Percentiles rank a stretch among this genome's conserved stretches.
These are phyloP conservation scores for Mnemiopsis leidyi DNA, from an alignment of 37 sponge, comb jelly and placozoan species.

Conservation along the genomic window DNA sequence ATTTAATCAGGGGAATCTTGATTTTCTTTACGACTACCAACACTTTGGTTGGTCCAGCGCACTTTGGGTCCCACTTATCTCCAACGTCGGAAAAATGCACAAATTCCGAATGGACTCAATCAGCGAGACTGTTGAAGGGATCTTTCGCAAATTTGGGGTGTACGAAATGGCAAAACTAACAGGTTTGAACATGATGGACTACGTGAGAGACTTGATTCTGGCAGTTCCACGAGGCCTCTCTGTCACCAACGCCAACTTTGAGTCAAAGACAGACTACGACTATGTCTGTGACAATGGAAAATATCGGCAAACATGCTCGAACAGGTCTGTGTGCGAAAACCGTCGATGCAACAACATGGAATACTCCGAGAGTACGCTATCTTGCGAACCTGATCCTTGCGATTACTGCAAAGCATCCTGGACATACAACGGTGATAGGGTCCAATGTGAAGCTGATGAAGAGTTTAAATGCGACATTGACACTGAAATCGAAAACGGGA, in stretches of 20 bases:
- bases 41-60: neutral
- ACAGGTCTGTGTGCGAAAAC: too few species aligned
- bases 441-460: neutral
- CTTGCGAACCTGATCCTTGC: too few species aligned
- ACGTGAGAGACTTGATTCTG: neutral
- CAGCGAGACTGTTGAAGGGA: neutral
- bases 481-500: neutral
- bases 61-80: neutral
- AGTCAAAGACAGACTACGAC: neutral
- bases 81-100: neutral
- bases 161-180: neutral
- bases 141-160: neutral
- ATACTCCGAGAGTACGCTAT: too few species aligned
- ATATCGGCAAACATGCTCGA: too few species aligned
- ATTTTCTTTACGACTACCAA: neutral
- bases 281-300: neutral
- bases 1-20: neutral
- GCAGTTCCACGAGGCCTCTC: neutral
- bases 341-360: too few species aligned
- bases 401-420: neutral
- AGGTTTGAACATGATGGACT: neutral
- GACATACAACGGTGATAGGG: neutral
- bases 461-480: neutral
- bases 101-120: neutral
- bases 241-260: neutral